Evolutionary conservation across 2,797 vertebrate species (phyloP).

Genomic region (Decapterus maruadsi): DNA sequence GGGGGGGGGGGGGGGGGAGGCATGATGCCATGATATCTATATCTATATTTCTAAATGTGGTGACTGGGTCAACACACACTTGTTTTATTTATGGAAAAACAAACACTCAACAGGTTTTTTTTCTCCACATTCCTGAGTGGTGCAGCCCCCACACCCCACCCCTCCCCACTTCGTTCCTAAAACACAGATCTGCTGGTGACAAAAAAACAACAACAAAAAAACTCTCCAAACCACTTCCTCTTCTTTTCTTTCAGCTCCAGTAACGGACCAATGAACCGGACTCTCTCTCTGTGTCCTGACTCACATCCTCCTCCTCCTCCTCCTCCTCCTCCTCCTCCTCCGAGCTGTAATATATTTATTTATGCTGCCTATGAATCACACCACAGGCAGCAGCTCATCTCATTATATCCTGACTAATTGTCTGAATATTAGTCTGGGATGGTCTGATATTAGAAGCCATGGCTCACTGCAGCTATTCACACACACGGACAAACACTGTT

Average conservation of each 20-base stretch:
- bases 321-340: no score
- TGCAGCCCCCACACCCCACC: conserved; percentile 26
- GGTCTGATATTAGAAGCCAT: conserved; percentile 38
- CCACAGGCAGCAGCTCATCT: conserved; percentile 37
- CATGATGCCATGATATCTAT: no score
- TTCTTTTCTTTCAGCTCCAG: conserved; percentile 75
- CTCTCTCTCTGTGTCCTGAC: conserved; percentile 68
- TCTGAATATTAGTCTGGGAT: conserved; percentile 71
- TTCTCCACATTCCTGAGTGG: conserved; percentile 72
- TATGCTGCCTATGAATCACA: conserved; percentile 60
- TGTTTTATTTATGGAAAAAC: conserved; percentile 20
- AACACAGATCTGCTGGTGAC: conserved; percentile 75
- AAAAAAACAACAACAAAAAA: conserved; percentile 35
- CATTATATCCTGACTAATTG: conserved; percentile 68
- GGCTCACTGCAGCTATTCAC: background rate
- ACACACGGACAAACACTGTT: background rate
- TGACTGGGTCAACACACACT: background rate
- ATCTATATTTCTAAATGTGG: background rate
- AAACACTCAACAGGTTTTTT: conserved; percentile 35
- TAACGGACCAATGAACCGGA: conserved; percentile 66
- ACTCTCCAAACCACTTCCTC: conserved; percentile 71
- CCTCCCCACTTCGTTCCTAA: conserved; percentile 36
- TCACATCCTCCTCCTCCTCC: conserved; percentile 77
- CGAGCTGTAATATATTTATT: conserved; percentile 80
- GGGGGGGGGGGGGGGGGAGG: no score